Conservation (phyloP, 2,888 invertebrate species). For the Ormyrus nitidulus region DNA sequence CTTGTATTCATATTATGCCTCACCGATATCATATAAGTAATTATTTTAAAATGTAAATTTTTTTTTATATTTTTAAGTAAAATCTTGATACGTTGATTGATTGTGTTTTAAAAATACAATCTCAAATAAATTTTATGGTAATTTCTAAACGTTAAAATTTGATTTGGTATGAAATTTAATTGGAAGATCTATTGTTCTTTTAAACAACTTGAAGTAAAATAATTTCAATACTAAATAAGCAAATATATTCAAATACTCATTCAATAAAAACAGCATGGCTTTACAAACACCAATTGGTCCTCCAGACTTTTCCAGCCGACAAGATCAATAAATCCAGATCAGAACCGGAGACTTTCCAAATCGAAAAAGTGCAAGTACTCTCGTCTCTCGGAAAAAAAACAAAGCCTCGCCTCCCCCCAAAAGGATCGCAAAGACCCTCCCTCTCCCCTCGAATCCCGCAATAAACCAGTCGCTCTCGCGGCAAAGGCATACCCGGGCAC, state of each 20-base stretch:
- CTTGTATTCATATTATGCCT: neutral
- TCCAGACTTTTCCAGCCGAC: neutral
- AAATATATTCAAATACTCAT: no score
- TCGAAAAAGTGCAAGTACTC: neutral
- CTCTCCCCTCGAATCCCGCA: constrained; percentile 31
- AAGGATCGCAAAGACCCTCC: constrained; percentile 1
- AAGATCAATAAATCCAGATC: neutral
- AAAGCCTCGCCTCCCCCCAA: neutral
- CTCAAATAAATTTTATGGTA: no score
- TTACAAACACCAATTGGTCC: neutral
- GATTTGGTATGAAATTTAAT: no score
- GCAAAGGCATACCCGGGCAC: neutral
- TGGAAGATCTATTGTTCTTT: no score
- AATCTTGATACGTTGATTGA: no score
- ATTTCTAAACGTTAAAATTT: no score
- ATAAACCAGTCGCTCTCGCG: constrained; percentile 41
- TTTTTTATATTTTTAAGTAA: no score
- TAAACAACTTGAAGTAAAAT: no score
- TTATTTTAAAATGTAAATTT: no score
- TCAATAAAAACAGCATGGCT: no score
- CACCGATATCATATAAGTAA: neutral
- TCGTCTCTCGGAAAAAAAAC: neutral
- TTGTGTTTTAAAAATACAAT: no score
- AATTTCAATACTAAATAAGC: no score
- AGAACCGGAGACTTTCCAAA: neutral